Evolutionary conservation across 2,797 vertebrate species (phyloP).

Genomic region (Pangasius mekongensis): DNA sequence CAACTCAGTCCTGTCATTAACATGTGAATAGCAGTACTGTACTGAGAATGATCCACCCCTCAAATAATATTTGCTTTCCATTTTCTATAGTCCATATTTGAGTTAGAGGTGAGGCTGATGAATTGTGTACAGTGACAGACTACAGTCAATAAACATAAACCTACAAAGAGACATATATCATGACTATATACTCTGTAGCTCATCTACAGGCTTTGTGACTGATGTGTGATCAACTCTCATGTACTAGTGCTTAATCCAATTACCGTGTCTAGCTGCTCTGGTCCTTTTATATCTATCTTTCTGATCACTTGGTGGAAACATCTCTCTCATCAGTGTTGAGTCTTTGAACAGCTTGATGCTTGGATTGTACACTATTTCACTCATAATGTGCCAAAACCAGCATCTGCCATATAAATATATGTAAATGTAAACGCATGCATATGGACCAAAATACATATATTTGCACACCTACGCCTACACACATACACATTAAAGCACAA

Average conservation of each 20-base stretch:
- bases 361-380: neutral
- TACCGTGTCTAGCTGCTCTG: neutral
- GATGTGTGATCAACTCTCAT: neutral
- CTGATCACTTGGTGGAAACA: no score
- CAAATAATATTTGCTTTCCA: neutral
- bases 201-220: neutral
- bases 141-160: neutral
- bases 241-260: neutral
- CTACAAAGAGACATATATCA: neutral
- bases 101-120: neutral
- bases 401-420: conserved; percentile 10
- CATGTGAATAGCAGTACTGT: neutral
- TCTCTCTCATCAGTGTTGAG: neutral
- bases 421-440: conserved; percentile 11
- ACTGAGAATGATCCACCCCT: neutral
- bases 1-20: neutral
- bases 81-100: neutral
- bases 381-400: conserved; percentile 13
- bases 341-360: neutral
- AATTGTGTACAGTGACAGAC: neutral
- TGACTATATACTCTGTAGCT: neutral
- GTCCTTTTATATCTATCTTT: neutral
- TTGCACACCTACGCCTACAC: conserved; percentile 22
- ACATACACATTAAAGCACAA: conserved; percentile 9
- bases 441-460: conserved; percentile 9